Evolutionary conservation across 2,113 vertebrate species (phyloP), one percentile per base, ranked within the genome.

Genomic region (Colius striatus): DNA sequence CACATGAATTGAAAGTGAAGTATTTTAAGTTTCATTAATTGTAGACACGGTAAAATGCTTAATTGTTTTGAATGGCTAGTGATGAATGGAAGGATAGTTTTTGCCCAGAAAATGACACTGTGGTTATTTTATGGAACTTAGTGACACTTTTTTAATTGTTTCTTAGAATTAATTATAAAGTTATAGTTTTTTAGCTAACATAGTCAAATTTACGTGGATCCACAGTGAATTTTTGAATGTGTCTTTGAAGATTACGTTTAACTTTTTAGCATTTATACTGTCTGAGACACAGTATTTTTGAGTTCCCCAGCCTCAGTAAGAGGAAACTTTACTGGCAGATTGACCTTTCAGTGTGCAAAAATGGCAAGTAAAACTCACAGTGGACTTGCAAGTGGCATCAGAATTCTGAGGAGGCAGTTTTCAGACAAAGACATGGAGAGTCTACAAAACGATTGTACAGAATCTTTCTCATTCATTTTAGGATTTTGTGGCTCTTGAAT

Each of bases 11-110:
- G 36, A 63, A 95, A 90, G 94, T 74, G 18, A 91, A 92, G 80
- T 90, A 67, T 95, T 96, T 95, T 80, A 78, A 86, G 90, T 97
- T 92, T 94, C 63, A 53, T 94, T 96, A 76, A 63, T 93, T 12
- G 26, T 48, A 78, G 84, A 89, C 87, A 82, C 88, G 87, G 68
- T 80, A 43, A 92, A 78, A 94, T 36, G 17, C 50, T 76, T 67
- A 63, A 54, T 89, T 91, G 58, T 89, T 95, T 72, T 81, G 81
- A 73, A 92, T 60, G 95, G 66, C 30, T 67, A 70, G 78, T 92
- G 74, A 47, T 74, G 32, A 85, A 87, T 78, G 54, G 88, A 51
- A 95, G 55, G 13, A 53, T 36, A 43, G 34, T 58, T 96, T 91
- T 84, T 88, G 54, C 51, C 89, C 36, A 57, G 82, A 90, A 82